Base-by-base conservation (phyloP, 2,113 vertebrate genomes). In the Oryzias melastigma region DNA sequence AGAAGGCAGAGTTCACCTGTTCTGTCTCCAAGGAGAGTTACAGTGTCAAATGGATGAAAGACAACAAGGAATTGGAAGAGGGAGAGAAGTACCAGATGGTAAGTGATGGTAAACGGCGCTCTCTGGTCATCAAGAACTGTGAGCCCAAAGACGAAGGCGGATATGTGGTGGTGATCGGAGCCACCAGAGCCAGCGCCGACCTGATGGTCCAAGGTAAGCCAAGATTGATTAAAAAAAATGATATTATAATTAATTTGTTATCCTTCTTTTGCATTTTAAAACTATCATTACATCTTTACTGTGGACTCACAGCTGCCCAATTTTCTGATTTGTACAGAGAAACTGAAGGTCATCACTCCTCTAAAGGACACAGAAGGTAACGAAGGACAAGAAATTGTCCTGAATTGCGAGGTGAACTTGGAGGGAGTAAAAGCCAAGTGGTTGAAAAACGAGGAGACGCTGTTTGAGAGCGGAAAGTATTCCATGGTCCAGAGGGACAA, bases 351-450 rank as follows among this genome's bases (percentile, higher is more conserved):
- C 77, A 81, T 98, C 82, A 96, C 94, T 58, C 96, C 97, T 4
- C 91, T 98, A 67, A 98, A 95, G 70, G 95, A 99, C 85, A 93
- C 91, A 1, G 91, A 93, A 46, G 91, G 89, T 62, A 93, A 82
- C 68, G 97, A 98, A 79, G 93, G 93, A 63, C 89, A 96, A 76
- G 97, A 99, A 88, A 89, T 93, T 5, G 92, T 97, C 49, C 95
- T 98, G 75, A 95, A 97, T 89, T 99, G 97, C 55, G 97, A 99
- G 89, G 96, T 98, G 55, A 99, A 98, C 87, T 91, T 93, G 1
- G 97, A 97, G 74, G 95, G 93, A 65, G 96, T 96, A n/a, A 99
- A 98, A 83, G 96, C 95, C 66, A 99, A 98, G 71, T 99, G 97
- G 97, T 92, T 95, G 86, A 95, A 93, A 91, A 92, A 96, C 52